Percentiles rank a stretch among this genome's conserved stretches.
These are phyloP conservation scores for Trichomycterus rosablanca DNA, from an alignment of 2,113 vertebrate species.

Conservation along the genomic window DNA sequence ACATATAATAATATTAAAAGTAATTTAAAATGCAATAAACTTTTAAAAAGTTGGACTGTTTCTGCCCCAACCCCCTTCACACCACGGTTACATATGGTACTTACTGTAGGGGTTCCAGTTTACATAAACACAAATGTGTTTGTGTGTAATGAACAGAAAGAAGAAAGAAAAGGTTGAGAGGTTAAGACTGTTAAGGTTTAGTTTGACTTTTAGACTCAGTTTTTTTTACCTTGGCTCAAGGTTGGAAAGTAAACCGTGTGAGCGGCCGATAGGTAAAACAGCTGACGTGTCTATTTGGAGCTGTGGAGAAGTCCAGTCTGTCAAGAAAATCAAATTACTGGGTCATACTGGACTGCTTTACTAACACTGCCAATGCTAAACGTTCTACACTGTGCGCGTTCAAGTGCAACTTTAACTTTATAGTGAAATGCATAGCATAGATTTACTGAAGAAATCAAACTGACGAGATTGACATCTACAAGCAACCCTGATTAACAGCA, in stretches of 20 bases:
- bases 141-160: not conserved
- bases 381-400: conserved; percentile 39
- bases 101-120: conserved; percentile 14
- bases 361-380: conserved; percentile 23
- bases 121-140: not conserved
- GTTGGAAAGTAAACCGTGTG: conserved; percentile 52
- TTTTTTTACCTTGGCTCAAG: conserved; percentile 48
- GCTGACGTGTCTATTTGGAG: conserved; percentile 49
- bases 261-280: conserved; percentile 33
- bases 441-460: no score
- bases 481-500: not conserved
- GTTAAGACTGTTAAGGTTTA: conserved; percentile 13
- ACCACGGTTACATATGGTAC: conserved; percentile 17
- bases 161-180: not conserved
- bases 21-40: conserved; percentile 18
- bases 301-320: conserved; percentile 24
- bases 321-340: conserved; percentile 24
- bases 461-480: conserved; percentile 13
- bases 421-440: not conserved
- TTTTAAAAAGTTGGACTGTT: conserved; percentile 27
- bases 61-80: conserved; percentile 12
- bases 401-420: not conserved
- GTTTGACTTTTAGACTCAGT: conserved; percentile 41
- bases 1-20: conserved; percentile 10
- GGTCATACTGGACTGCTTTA: conserved; percentile 9